phyloP scores from a whole-genome alignment of 1,140 invertebrate species.

The Pectinophora gossypiella region DNA sequence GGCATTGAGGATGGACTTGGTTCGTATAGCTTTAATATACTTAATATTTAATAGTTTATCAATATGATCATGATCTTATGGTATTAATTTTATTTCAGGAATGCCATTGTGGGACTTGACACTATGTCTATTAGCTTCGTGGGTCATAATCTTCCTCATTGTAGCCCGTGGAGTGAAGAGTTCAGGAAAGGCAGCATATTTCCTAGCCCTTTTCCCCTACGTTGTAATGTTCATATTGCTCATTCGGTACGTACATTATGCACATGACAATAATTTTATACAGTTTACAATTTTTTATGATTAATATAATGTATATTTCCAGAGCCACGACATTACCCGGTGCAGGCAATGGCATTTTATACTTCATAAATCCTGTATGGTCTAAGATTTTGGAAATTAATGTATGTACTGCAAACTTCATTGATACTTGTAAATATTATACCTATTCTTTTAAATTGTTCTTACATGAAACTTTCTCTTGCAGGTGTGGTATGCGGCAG shows the following conservation, averaged over 20 bases:
- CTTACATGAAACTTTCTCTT: constrained; percentile 16
- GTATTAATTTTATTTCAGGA: constrained; percentile 31
- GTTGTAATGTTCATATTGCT: constrained; percentile 87
- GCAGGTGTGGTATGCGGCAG: constrained; percentile 89
- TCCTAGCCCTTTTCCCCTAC: constrained; percentile 91
- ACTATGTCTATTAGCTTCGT: constrained; percentile 85
- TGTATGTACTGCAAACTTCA: no score
- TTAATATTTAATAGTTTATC: background rate
- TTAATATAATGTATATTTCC: constrained; percentile 33
- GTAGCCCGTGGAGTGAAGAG: constrained; percentile 87
- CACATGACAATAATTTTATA: background rate
- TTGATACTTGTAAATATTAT: no score
- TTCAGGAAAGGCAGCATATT: constrained; percentile 88
- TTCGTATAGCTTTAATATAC: constrained; percentile 14
- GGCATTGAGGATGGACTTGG: constrained; percentile 85
- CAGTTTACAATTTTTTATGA: background rate
- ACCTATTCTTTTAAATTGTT: no score
- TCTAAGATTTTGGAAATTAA: constrained; percentile 79
- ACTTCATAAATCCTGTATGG: constrained; percentile 85
- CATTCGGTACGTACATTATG: constrained; percentile 58
- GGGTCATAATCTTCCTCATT: constrained; percentile 86
- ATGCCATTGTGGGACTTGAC: constrained; percentile 85
- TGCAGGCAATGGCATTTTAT: constrained; percentile 84
- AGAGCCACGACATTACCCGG: constrained; percentile 85
- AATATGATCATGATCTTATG: background rate